phyloP scores from a whole-genome alignment of 2,888 invertebrate genomes.

The Criorhina ranunculi region DNA sequence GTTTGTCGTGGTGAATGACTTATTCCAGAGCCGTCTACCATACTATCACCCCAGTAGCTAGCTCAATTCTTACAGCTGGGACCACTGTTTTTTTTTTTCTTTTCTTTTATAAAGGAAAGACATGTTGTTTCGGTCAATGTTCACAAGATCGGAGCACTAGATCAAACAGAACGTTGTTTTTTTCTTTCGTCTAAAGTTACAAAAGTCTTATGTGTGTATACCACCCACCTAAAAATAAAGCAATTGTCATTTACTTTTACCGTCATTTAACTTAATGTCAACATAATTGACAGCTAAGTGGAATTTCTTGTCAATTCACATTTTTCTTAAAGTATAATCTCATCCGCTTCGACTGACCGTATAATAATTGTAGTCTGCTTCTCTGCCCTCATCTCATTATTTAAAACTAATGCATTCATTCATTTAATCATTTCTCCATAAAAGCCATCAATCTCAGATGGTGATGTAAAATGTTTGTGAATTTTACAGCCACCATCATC shows the following conservation, averaged over 20 bases:
- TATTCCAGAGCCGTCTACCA: too few relatives aligned
- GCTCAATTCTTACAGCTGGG: too few relatives aligned
- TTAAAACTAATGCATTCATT: constrained; percentile 8
- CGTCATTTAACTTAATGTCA: not conserved
- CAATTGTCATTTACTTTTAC: not conserved
- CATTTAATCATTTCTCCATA: constrained; percentile 20
- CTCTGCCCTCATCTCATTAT: constrained; percentile 8
- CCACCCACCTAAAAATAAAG: not conserved
- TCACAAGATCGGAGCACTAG: too few relatives aligned
- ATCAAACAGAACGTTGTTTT: too few relatives aligned
- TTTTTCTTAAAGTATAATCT: constrained; percentile 18
- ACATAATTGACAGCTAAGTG: constrained; percentile 16
- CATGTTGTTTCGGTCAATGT: too few relatives aligned
- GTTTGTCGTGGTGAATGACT: too few relatives aligned
- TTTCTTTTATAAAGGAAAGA: too few relatives aligned
- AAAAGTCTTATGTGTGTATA: too few relatives aligned
- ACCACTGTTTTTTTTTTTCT: too few relatives aligned
- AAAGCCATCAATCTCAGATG: not conserved
- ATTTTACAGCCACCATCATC: constrained; percentile 21
- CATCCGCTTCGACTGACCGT: constrained; percentile 4
- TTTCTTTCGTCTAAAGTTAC: too few relatives aligned
- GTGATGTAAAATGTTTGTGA: constrained; percentile 2
- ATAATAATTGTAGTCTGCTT: constrained; percentile 18
- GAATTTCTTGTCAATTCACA: constrained; percentile 25
- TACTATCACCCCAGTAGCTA: too few relatives aligned